These are phyloP conservation scores for Stenodera caucasica DNA, from an alignment of 2,888 invertebrate genomes.

Conservation along the genomic window DNA sequence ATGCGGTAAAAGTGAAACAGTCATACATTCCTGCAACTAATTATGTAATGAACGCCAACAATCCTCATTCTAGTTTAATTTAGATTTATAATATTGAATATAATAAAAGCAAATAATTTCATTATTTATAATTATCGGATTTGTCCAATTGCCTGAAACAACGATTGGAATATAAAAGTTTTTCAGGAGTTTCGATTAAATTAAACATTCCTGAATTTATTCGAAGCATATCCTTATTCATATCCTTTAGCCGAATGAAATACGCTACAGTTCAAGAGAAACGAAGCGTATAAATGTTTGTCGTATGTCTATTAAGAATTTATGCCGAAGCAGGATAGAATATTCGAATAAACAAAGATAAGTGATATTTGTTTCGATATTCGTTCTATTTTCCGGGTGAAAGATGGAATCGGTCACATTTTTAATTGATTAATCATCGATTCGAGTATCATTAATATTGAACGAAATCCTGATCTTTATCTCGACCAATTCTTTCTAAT, in stretches of 20 bases:
- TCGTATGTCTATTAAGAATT: background rate
- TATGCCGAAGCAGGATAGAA: no score
- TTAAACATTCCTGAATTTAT: background rate
- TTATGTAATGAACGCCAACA: background rate
- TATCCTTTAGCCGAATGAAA: conserved; percentile 10
- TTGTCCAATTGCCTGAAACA: no score
- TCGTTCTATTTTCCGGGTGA: background rate
- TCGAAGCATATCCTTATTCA: background rate
- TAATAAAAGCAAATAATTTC: no score
- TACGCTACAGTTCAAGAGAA: background rate
- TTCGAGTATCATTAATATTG: no score
- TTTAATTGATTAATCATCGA: conserved; percentile 11
- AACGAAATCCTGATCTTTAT: background rate
- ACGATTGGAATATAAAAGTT: no score
- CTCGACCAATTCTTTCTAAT: no score
- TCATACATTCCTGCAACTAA: background rate
- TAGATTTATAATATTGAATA: no score
- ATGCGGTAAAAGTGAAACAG: background rate
- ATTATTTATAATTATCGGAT: no score
- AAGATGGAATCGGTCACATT: conserved; percentile 10
- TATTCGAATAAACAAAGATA: background rate
- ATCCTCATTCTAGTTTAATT: no score
- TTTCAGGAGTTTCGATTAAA: background rate
- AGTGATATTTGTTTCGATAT: background rate
- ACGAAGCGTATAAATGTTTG: conserved; percentile 4